Evolutionary conservation across 2,888 invertebrate genomes (phyloP).

Genomic region (Sarcophaga rosellei): DNA sequence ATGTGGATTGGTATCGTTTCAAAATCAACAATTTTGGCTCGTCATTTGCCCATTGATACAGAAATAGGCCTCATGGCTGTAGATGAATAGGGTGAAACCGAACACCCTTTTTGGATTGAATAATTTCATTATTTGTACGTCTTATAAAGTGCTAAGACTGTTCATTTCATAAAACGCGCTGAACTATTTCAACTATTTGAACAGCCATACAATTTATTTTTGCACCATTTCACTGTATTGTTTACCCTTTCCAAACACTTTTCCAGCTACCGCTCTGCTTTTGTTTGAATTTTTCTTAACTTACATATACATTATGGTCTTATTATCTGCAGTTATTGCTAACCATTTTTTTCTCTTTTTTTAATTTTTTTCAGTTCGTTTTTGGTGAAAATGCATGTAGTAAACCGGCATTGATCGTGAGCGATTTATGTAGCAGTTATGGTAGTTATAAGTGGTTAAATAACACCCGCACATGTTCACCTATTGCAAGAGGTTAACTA

Average conservation of each 20-base stretch:
- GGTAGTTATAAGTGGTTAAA: constrained; percentile 72
- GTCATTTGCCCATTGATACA: too few species aligned
- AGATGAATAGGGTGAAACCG: too few species aligned
- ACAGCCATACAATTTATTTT: too few species aligned
- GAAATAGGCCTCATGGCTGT: too few species aligned
- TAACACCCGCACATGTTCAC: constrained; percentile 65
- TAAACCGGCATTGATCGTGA: constrained; percentile 73
- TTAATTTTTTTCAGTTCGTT: constrained; percentile 73
- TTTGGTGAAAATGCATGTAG: constrained; percentile 69
- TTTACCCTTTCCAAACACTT: neutral
- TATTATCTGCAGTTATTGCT: constrained; percentile 5
- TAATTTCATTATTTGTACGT: too few species aligned
- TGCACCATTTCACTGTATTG: neutral
- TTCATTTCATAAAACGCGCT: too few species aligned
- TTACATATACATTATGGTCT: constrained; percentile 13
- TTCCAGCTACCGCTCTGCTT: neutral
- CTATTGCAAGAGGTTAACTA: constrained; percentile 56
- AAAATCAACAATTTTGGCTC: too few species aligned
- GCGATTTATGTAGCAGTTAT: constrained; percentile 72
- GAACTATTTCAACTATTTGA: too few species aligned
- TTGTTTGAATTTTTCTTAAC: neutral
- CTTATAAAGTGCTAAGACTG: too few species aligned
- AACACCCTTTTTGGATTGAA: too few species aligned
- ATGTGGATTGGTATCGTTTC: too few species aligned
- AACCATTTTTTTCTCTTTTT: constrained; percentile 1